phyloP scores from a whole-genome alignment of 2,113 vertebrate genomes.

The Opisthocomus hoazin region DNA sequence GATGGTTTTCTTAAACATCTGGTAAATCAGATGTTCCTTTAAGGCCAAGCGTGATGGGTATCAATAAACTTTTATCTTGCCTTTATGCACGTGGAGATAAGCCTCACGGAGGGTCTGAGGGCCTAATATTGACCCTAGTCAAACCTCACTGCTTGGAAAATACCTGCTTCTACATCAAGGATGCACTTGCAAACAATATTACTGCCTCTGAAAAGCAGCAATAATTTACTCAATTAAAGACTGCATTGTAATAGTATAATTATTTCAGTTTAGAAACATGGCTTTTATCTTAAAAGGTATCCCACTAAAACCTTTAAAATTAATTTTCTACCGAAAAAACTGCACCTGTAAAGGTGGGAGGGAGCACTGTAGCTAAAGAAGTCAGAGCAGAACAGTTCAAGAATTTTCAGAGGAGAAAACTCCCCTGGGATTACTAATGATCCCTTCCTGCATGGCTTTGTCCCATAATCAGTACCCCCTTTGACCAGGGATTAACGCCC shows the following conservation, averaged over 20 bases:
- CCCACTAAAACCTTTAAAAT: neutral
- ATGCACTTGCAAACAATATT: neutral
- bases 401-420: neutral
- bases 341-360: neutral
- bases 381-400: neutral
- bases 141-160: neutral
- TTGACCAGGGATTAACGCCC: neutral
- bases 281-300: neutral
- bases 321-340: neutral
- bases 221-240: neutral
- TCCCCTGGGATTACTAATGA: neutral
- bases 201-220: neutral
- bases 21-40: slow-evolving; percentile 13
- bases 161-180: neutral
- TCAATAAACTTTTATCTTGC: neutral
- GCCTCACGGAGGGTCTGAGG: neutral
- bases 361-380: neutral
- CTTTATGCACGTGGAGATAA: neutral
- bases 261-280: neutral
- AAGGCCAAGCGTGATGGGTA: neutral
- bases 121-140: neutral
- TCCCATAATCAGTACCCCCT: neutral
- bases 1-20: slow-evolving; percentile 17
- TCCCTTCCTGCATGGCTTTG: neutral
- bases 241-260: neutral